Evolutionary conservation across 2,113 vertebrate species (phyloP).

Genomic region (Callionymus lyra): DNA sequence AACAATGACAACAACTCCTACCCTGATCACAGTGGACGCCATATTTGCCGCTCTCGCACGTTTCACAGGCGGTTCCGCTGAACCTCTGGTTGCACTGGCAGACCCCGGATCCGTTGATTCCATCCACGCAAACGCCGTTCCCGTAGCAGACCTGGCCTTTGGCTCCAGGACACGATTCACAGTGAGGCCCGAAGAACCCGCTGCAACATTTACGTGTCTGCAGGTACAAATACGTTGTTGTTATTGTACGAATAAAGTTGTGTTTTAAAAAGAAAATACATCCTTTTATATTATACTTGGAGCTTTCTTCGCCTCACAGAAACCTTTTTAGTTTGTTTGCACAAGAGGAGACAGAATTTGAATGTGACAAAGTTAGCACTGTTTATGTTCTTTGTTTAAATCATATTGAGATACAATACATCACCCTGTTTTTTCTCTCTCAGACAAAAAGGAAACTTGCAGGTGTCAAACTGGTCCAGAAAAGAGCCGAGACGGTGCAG

Average conservation of each 20-base stretch:
- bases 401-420: too few relatives aligned
- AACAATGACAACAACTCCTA: not conserved
- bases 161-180: constrained; percentile 78
- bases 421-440: too few relatives aligned
- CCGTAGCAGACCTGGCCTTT: constrained; percentile 65
- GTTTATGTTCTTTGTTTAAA: too few relatives aligned
- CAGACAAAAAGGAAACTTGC: too few relatives aligned
- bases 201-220: constrained; percentile 76
- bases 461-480: too few relatives aligned
- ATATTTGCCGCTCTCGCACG: constrained; percentile 68
- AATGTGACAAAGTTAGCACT: too few relatives aligned
- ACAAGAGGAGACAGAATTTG: not conserved
- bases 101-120: constrained; percentile 69
- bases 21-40: constrained; percentile 84
- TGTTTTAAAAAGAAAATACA: too few relatives aligned
- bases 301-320: too few relatives aligned
- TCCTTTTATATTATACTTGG: too few relatives aligned
- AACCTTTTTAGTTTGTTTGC: too few relatives aligned
- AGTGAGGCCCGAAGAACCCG: constrained; percentile 80
- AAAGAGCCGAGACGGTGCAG: too few relatives aligned
- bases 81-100: constrained; percentile 74
- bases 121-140: constrained; percentile 78
- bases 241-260: too few relatives aligned
- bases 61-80: constrained; percentile 78
- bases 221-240: not conserved